Conservation (phyloP, 2,113 vertebrate species). For the Dolichotis patagonum region DNA sequence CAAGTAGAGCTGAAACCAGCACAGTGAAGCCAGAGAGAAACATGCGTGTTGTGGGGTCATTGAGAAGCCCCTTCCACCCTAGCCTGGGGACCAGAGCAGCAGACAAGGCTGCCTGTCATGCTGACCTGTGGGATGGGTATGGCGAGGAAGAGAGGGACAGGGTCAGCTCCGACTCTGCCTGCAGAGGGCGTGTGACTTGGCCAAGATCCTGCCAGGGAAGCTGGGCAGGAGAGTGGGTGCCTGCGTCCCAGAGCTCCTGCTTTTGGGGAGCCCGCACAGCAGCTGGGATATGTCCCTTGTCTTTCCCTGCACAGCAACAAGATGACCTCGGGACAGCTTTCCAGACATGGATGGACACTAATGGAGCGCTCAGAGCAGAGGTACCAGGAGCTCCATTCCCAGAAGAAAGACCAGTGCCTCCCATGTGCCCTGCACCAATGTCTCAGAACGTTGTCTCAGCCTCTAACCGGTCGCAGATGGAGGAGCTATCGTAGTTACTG, state of each 20-base stretch:
- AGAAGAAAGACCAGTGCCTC: neutral
- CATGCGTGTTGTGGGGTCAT: fast-evolving
- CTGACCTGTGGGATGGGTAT: fast-evolving
- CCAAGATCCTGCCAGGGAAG: neutral
- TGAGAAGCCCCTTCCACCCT: neutral
- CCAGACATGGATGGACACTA: slow-evolving; percentile 88
- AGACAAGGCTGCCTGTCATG: fast-evolving
- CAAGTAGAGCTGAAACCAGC: neutral
- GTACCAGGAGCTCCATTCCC: slow-evolving; percentile 73
- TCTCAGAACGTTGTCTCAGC: neutral
- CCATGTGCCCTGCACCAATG: fast-evolving
- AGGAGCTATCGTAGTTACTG: neutral
- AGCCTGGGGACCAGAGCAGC: neutral
- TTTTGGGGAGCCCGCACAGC: neutral
- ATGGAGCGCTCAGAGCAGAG: slow-evolving; percentile 89
- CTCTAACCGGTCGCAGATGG: neutral
- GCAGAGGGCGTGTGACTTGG: neutral
- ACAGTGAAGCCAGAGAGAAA: neutral
- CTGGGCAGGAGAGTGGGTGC: neutral
- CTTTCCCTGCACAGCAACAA: slow-evolving; percentile 81
- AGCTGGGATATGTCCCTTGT: neutral
- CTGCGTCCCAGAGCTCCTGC: neutral
- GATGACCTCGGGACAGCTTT: slow-evolving; percentile 90
- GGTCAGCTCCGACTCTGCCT: neutral
- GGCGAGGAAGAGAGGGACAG: neutral